Conservation (phyloP, 2,797 vertebrate genomes). For the Halcyon smyrnensis region DNA sequence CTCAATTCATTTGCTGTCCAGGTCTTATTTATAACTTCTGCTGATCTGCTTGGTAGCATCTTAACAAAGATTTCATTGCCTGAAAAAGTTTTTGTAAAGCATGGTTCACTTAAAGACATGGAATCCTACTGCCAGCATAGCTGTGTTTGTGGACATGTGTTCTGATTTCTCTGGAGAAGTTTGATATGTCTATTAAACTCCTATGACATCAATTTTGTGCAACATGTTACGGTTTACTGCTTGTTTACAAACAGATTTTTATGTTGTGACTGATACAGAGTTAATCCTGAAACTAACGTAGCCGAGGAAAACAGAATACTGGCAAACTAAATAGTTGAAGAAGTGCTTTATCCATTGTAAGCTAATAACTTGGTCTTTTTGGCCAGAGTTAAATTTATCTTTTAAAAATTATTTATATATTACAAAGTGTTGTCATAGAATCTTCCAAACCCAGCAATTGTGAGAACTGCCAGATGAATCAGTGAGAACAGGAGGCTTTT, state of each 20-base stretch:
- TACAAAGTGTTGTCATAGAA: background rate
- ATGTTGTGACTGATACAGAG: background rate
- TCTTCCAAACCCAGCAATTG: background rate
- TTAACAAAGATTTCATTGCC: background rate
- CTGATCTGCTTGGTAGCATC: background rate
- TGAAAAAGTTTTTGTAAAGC: constrained; percentile 25
- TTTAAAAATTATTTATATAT: background rate
- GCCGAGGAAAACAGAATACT: background rate
- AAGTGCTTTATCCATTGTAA: background rate
- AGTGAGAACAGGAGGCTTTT: background rate
- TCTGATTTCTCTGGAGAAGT: constrained; percentile 1
- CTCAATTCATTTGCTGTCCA: background rate
- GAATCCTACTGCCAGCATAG: background rate
- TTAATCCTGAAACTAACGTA: constrained; percentile 20
- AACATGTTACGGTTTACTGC: background rate
- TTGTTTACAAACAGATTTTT: constrained; percentile 15
- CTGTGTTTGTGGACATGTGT: background rate
- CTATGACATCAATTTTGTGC: background rate
- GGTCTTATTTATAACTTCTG: background rate
- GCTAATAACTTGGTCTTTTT: background rate
- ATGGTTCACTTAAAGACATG: background rate
- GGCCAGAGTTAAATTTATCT: background rate
- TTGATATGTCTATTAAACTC: constrained; percentile 1
- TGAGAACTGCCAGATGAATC: background rate
- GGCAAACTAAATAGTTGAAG: background rate